Conservation (phyloP, 2,113 vertebrate species). For the Cyprinus carpio region DNA sequence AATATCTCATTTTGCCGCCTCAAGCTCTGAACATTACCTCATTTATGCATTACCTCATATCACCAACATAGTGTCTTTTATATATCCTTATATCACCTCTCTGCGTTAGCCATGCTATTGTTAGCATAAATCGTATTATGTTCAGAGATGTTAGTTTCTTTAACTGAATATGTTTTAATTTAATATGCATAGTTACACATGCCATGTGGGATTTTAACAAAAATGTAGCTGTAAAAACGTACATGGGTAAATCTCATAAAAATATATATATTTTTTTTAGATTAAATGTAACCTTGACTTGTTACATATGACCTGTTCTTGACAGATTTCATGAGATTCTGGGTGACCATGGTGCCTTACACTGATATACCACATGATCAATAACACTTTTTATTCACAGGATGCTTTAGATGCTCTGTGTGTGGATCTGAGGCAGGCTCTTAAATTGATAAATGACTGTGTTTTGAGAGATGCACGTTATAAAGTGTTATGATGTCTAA, state of each 20-base stretch:
- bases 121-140: background rate
- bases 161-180: background rate
- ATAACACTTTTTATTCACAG: conserved; percentile 31
- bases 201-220: background rate
- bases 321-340: background rate
- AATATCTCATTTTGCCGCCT: no score
- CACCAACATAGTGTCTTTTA: conserved; percentile 18
- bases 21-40: background rate
- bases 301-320: background rate
- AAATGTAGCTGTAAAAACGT: background rate
- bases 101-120: background rate
- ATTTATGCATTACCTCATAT: conserved; percentile 35
- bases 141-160: background rate
- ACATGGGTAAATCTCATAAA: no score
- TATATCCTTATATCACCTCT: background rate
- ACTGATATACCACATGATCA: background rate
- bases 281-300: background rate
- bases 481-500: conserved; percentile 55
- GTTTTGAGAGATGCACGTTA: background rate
- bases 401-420: background rate
- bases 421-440: conserved; percentile 6
- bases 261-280: no score
- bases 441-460: conserved; percentile 1
- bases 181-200: no score
- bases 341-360: background rate